Percentiles rank a stretch among this genome's conserved stretches.
phyloP scores from a whole-genome alignment of 2,113 vertebrate species.

The Scomber scombrus region DNA sequence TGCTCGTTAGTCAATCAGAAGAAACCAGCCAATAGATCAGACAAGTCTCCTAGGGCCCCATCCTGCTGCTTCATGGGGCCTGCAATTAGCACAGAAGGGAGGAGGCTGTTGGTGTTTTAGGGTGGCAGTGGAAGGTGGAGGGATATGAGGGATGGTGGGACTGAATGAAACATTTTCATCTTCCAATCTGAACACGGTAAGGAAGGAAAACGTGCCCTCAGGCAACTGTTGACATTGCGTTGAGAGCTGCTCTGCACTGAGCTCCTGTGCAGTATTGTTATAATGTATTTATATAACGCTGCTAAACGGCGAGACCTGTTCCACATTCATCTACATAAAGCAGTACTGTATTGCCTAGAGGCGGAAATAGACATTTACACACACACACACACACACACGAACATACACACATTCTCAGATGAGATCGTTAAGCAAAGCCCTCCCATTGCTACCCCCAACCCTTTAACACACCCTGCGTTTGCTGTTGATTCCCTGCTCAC shows the following conservation, averaged over 20 bases:
- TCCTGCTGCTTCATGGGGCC: conserved; percentile 86
- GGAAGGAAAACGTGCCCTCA: conserved; percentile 84
- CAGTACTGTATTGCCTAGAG: conserved; percentile 90
- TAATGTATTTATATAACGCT: conserved; percentile 86
- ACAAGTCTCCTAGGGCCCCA: conserved; percentile 76
- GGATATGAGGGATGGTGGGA: conserved; percentile 51
- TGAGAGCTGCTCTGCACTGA: conserved; percentile 79
- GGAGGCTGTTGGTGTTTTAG: conserved; percentile 48
- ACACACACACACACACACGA: conserved; percentile 31
- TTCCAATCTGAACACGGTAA: conserved; percentile 69
- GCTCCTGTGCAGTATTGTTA: conserved; percentile 74
- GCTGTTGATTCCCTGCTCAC: conserved; percentile 85
- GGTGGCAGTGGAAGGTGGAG: conserved; percentile 40
- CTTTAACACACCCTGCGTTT: conserved; percentile 69
- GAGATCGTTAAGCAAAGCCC: conserved; percentile 90
- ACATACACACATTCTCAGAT: conserved; percentile 67
- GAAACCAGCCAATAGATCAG: conserved; percentile 82
- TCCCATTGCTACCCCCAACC: conserved; percentile 60
- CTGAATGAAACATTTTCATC: conserved; percentile 90
- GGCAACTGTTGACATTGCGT: conserved; percentile 93
- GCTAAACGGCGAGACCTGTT: conserved; percentile 92
- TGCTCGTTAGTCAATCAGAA: conserved; percentile 83
- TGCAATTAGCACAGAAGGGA: conserved; percentile 90
- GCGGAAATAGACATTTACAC: conserved; percentile 69
- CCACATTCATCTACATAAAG: conserved; percentile 96